Base-by-base conservation (phyloP, 2,888 invertebrate species). In the Emmelina monodactyla region DNA sequence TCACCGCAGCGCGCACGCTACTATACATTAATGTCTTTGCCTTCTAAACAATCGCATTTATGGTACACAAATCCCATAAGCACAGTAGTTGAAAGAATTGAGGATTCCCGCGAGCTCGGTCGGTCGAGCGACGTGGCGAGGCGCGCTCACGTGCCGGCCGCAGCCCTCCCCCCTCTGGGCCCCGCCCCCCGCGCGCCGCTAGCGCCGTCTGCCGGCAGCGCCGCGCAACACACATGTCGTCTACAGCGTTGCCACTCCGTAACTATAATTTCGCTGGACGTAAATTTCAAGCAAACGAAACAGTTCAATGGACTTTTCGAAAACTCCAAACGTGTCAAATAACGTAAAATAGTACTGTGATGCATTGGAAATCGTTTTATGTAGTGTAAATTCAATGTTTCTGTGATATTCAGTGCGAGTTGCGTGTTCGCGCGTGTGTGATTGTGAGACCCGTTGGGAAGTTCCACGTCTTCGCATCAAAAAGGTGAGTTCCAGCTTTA, bases 251-350 rank as follows among this genome's bases (percentile, higher is more conserved):
- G 76, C 80, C 79, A 79, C 73, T 78, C 72, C 75, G 78, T 78
- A 79, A 72, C 68, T 75, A 78, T 75, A 72, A 78, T 81, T 81
- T 80, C 75, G 78, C 79, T 78, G 70, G 69, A 76, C 75, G 78
- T 79, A 79, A 79, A 79, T 78, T 79, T 79, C 69, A 63, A 73
- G 59, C 68, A 69, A 78, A 29, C 29, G 29, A 29, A 76, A 73
- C 78, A 72, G 80, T 80, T 81, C 81, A 81, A 79, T 79, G 80
- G 71, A 81, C 80, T 79, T 79, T 71, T 65, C 58, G 55, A 69
- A 73, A 73, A 75, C 66, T 69, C 61, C 52, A 67, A 71, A 65
- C 67, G 69, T 67, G 66, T 71, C 60, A 60, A 55, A 58, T 64
- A 58, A 59, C 59, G 60, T 63, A 56, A 66, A 65, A 69, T 55